phyloP scores from a whole-genome alignment of 1,140 invertebrate genomes.

The Steinernema khuongi region DNA sequence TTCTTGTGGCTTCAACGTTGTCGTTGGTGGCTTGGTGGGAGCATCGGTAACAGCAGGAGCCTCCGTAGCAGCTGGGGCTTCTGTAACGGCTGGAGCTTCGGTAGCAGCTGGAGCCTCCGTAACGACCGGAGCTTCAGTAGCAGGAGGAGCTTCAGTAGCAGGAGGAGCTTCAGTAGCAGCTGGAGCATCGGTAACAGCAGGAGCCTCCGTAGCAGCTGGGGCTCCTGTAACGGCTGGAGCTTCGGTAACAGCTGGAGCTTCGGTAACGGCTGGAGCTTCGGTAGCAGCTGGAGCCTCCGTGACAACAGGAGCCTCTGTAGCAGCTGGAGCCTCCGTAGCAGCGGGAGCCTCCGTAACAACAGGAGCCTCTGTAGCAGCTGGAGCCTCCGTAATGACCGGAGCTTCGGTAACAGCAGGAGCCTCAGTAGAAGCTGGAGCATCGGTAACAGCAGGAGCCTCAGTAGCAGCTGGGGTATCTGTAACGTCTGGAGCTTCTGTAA shows the following conservation, averaged over 20 bases:
- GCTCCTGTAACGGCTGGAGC: neutral
- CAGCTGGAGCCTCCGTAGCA: neutral
- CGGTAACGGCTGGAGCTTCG: neutral
- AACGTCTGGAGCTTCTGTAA: neutral
- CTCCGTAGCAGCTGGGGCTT: neutral
- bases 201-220: neutral
- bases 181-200: neutral
- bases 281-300: neutral
- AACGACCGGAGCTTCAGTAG: neutral
- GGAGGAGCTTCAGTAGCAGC: neutral
- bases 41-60: neutral
- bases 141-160: neutral
- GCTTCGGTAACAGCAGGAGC: neutral
- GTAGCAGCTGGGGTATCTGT: neutral
- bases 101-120: neutral
- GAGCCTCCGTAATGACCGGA: neutral
- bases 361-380: neutral
- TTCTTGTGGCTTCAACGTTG: neutral
- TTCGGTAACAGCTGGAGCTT: neutral
- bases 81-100: neutral
- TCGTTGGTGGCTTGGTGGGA: neutral
- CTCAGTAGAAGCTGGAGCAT: neutral
- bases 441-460: neutral
- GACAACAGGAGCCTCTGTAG: neutral
- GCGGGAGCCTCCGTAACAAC: neutral